phyloP scores from a whole-genome alignment of 2,113 vertebrate species.

The Peromyscus polionotus region DNA sequence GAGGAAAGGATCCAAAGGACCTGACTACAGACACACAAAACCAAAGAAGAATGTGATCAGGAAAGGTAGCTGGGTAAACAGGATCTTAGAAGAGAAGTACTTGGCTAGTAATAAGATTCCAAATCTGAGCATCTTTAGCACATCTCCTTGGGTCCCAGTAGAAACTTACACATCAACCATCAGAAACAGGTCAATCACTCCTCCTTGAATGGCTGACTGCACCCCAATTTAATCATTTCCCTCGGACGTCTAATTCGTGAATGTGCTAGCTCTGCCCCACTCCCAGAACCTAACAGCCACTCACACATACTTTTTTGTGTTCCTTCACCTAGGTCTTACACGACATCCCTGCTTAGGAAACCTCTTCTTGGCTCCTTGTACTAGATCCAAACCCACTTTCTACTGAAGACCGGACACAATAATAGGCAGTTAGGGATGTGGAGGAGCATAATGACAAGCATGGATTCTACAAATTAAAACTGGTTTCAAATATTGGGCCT shows the following conservation, averaged over 20 bases:
- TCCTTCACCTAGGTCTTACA: not conserved
- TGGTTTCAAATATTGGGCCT: constrained; percentile 19
- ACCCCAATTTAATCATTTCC: not conserved
- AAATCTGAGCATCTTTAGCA: not conserved
- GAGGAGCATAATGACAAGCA: not conserved
- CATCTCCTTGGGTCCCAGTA: not conserved
- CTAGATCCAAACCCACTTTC: not conserved
- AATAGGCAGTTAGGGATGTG: not conserved
- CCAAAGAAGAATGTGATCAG: not conserved
- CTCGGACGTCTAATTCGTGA: not conserved
- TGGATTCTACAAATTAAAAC: not conserved
- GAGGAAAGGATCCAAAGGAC: not conserved
- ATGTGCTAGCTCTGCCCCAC: not conserved
- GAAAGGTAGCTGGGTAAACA: not conserved
- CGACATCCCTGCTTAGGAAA: not conserved
- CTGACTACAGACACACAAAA: not conserved
- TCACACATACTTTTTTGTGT: not conserved
- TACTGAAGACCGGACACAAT: constrained; percentile 1
- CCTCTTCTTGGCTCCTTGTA: not conserved
- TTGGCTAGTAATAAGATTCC: not conserved
- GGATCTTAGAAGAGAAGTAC: not conserved
- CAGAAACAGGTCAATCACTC: not conserved
- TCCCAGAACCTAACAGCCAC: not conserved
- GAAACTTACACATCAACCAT: not conserved
- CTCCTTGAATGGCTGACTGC: no score